Evolutionary conservation across 2,113 vertebrate species (phyloP).

Genomic region (Catharus minimus): DNA sequence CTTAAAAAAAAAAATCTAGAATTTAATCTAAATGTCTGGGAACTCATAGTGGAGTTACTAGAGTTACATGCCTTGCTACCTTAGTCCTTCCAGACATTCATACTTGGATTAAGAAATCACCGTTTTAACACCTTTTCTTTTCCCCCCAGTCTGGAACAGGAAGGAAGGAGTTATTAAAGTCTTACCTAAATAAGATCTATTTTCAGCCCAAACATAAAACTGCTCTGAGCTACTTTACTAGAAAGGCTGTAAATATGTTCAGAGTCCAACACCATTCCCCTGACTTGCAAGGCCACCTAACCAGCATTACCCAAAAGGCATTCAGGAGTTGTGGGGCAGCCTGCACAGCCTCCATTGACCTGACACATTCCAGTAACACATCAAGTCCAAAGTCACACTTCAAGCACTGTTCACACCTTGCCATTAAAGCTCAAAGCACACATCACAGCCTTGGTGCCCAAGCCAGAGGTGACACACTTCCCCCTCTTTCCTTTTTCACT

Average conservation of each 20-base stretch:
- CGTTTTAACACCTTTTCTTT: background rate
- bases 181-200: background rate
- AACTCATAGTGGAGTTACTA: background rate
- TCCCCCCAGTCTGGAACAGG: background rate
- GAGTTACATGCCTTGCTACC: background rate
- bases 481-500: background rate
- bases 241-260: background rate
- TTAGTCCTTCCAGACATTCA: background rate
- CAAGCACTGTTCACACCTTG: background rate
- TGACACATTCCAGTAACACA: background rate
- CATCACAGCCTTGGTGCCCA: background rate
- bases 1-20: background rate
- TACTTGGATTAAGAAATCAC: background rate
- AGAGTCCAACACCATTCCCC: background rate
- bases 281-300: background rate
- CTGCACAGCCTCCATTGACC: background rate
- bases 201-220: background rate
- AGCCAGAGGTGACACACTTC: background rate
- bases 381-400: background rate
- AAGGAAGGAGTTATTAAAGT: background rate
- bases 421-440: background rate
- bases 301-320: background rate
- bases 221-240: background rate
- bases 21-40: background rate
- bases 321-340: fast-evolving